These are phyloP conservation scores for Corythaeola cristata DNA, from an alignment of 2,113 vertebrate genomes.

Conservation along the genomic window DNA sequence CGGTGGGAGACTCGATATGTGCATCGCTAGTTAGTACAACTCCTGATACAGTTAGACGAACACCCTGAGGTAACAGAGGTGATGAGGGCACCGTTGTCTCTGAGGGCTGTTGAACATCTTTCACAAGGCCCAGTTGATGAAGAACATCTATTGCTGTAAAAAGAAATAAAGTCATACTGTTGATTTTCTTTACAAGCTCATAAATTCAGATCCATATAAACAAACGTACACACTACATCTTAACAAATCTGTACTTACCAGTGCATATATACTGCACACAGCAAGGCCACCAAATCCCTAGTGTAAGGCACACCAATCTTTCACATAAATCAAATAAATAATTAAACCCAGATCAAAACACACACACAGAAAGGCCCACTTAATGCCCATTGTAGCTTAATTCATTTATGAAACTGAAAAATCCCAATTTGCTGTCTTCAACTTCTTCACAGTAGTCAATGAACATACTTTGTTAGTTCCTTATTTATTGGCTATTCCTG, in stretches of 20 bases:
- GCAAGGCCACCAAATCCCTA: not conserved
- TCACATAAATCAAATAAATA: not conserved
- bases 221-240: not conserved
- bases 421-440: not conserved
- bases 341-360: not conserved
- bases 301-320: not conserved
- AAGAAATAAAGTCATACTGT: slow-evolving; percentile 56
- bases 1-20: slow-evolving; percentile 78
- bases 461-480: not conserved
- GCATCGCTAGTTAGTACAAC: slow-evolving; percentile 79
- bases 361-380: not conserved
- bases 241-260: not conserved
- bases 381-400: not conserved
- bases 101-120: slow-evolving; percentile 67
- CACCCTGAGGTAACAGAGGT: slow-evolving; percentile 72
- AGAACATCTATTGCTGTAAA: slow-evolving; percentile 91
- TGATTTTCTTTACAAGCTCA: slow-evolving; percentile 5
- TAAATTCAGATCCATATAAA: not conserved
- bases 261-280: not conserved
- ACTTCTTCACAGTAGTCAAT: not conserved
- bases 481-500: not conserved
- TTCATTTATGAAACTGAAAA: not conserved
- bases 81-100: slow-evolving; percentile 58
- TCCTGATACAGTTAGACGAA: slow-evolving; percentile 76
- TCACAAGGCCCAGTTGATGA: slow-evolving; percentile 84